A percentile compares a stretch with the other conserved stretches of the same genome.
Conservation (phyloP, 2,797 vertebrate species). For the Crocidura indochinensis region DNA sequence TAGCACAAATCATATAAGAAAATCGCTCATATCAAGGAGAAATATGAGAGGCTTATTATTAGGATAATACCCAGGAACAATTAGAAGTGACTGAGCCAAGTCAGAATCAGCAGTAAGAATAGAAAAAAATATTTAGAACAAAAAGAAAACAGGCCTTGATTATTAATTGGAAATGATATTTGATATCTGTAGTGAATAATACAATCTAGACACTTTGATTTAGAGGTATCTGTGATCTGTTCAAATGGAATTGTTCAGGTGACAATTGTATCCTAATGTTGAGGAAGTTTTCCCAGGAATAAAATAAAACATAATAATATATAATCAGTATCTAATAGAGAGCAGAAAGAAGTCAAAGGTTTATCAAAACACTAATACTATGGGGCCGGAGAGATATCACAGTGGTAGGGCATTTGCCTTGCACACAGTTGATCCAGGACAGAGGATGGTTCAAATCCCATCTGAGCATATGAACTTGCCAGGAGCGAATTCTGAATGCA, state of each 20-base stretch:
- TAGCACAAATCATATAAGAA: background rate
- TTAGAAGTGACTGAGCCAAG: background rate
- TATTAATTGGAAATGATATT: background rate
- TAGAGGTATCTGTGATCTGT: background rate
- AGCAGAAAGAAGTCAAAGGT: background rate
- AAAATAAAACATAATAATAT: slow-evolving; percentile 8
- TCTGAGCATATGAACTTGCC: no score
- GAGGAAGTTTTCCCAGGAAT: background rate
- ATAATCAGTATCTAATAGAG: background rate
- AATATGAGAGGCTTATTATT: background rate
- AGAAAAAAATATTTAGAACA: background rate
- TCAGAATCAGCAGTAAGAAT: background rate
- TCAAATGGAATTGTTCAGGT: slow-evolving; percentile 1
- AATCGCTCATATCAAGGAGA: background rate
- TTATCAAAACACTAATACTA: background rate
- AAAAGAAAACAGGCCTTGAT: background rate
- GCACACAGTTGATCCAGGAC: no score
- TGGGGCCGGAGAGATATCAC: no score
- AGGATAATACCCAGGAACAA: background rate
- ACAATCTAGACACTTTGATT: background rate
- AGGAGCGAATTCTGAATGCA: no score
- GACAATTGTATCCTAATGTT: background rate
- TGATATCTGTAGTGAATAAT: background rate
- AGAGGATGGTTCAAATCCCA: no score
- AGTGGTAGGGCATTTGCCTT: no score